Evolutionary conservation across 2,113 vertebrate genomes (phyloP), one percentile per base, ranked within the genome.

Genomic region (Guaruba guarouba): DNA sequence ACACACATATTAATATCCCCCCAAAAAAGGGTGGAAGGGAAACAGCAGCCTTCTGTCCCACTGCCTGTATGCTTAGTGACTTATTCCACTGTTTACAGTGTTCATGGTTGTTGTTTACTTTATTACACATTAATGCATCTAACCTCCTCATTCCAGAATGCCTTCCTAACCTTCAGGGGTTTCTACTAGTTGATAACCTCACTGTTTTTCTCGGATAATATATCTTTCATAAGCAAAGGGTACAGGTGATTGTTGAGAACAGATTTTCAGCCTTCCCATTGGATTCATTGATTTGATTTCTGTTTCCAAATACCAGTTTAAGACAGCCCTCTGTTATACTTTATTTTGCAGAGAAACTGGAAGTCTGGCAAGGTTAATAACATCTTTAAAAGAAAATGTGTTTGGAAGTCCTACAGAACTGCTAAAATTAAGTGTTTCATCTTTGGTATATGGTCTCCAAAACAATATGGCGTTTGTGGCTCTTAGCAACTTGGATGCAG

Each of bases 381-480:
- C 94, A 27, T 93, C 98, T 52, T 73, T 99, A 62, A 96, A 97
- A 93, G 98, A 99, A 67, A 98, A 99, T 54, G 96, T 99, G 3
- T 95, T 99, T 0, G 97, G 96, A 80, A 99, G 98, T 81, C 99
- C 99, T 9, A 98, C 83, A 79, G 99, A 99, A 78, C 90, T 99
- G 95, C 95, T 99, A 63, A 99, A 99, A 96, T 97, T 99, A 91
- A 99, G 99, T 27, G 98, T 99, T 52, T 99, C 99, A 2, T 99
- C 99, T 1, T 4, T 99, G 24, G 99, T 99, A 18, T 99, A 99
- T 1, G 99, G 99, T 17, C 9, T 99, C 59, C 99, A 99, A 97
- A 99, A 99, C 92, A 99, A 99, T 89, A 99, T 99, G 99, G 99
- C 99, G 2, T 99, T 99, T 51, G 57, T 99, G 70, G 99, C 99